These are phyloP conservation scores for Chirona hameri DNA, from an alignment of 2,888 invertebrate genomes.

Conservation along the genomic window DNA sequence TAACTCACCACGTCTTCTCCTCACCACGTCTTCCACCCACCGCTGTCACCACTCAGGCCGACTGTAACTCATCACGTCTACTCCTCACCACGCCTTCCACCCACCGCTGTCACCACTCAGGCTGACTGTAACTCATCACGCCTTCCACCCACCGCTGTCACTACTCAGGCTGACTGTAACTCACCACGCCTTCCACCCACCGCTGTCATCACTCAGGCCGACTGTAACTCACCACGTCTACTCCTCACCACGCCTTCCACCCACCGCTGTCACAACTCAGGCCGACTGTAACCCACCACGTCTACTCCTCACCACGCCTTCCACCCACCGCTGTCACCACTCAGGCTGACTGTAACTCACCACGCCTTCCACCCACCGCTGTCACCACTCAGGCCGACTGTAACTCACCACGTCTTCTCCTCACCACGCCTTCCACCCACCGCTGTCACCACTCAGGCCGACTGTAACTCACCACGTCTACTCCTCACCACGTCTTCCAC, in stretches of 20 bases:
- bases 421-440: too few relatives aligned
- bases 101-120: too few relatives aligned
- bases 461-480: constrained; percentile 67
- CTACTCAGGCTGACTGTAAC: too few relatives aligned
- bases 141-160: too few relatives aligned
- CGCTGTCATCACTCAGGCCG: not conserved
- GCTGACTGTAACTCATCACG: constrained; percentile 58
- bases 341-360: constrained; percentile 52
- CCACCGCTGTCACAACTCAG: too few relatives aligned
- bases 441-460: not conserved
- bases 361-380: too few relatives aligned
- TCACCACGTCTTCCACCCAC: too few relatives aligned
- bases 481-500: constrained; percentile 41
- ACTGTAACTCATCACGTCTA: constrained; percentile 67
- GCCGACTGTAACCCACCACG: constrained; percentile 58
- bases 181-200: too few relatives aligned
- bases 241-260: constrained; percentile 41
- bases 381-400: too few relatives aligned
- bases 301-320: constrained; percentile 54
- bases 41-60: not conserved
- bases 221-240: constrained; percentile 67
- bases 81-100: constrained; percentile 41
- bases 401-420: too few relatives aligned
- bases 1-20: constrained; percentile 64
- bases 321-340: too few relatives aligned